Conservation (phyloP, 2,888 invertebrate species). For the Cephus sareptanus region DNA sequence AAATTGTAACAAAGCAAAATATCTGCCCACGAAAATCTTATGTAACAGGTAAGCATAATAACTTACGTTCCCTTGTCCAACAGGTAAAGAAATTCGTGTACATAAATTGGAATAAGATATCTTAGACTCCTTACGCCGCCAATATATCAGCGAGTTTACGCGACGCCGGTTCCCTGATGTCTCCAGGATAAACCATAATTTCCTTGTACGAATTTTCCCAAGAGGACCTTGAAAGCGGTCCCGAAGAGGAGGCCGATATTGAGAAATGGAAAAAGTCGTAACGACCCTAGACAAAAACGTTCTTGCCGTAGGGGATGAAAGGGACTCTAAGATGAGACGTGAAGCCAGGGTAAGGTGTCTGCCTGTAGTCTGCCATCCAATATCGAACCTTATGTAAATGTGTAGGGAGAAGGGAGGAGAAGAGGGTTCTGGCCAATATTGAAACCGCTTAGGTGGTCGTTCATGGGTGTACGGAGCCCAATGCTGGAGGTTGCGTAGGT, state of each 20-base stretch:
- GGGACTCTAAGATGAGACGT: neutral
- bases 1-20: neutral
- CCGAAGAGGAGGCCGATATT: neutral
- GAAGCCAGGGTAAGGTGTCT: neutral
- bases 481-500: neutral
- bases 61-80: neutral
- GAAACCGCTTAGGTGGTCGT: conserved; percentile 17
- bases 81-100: neutral
- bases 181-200: neutral
- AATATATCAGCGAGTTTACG: neutral
- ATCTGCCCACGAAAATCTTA: neutral
- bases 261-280: conserved; percentile 3
- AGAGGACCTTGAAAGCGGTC: neutral
- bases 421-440: conserved; percentile 8
- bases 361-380: conserved; percentile 15
- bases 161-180: neutral
- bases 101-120: neutral
- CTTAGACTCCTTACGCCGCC: neutral
- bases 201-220: neutral
- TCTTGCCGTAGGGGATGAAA: neutral
- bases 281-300: neutral
- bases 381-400: conserved; percentile 20
- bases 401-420: neutral
- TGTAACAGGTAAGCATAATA: neutral
- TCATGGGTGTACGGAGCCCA: neutral